Percentiles rank a stretch among this genome's conserved stretches.
phyloP scores from a whole-genome alignment of 53 echinoderm and acorn worm genomes.

The Echinometra lucunter region DNA sequence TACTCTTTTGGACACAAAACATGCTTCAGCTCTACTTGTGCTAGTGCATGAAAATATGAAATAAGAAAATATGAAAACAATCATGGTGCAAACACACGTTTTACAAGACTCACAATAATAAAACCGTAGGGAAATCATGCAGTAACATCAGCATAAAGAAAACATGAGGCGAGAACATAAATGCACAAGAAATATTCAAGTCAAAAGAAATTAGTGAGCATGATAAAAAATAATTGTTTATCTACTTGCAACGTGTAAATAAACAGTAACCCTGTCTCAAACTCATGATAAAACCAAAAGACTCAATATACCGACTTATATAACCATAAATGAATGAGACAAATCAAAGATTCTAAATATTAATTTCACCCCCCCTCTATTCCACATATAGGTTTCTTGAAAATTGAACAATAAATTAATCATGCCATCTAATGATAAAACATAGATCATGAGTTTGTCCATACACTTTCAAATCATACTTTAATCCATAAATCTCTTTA shows the following conservation, averaged over 20 bases:
- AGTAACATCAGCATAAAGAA: background rate
- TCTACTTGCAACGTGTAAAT: background rate
- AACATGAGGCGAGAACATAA: background rate
- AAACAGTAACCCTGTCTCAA: background rate
- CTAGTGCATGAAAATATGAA: constrained; percentile 39
- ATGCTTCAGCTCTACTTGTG: background rate
- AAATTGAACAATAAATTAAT: background rate
- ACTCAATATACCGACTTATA: background rate
- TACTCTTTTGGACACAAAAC: background rate
- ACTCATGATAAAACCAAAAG: background rate
- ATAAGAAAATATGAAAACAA: constrained; percentile 34
- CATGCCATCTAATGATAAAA: background rate
- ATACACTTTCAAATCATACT: background rate
- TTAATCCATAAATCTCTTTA: background rate
- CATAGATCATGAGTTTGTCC: background rate
- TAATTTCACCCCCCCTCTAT: background rate
- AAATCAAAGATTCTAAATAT: background rate
- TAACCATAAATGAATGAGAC: background rate
- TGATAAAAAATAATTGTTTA: background rate
- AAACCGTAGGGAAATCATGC: background rate
- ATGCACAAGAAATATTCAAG: background rate
- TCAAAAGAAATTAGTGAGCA: background rate
- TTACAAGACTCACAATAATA: background rate
- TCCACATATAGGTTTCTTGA: background rate
- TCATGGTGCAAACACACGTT: background rate